Evolutionary conservation across 2,113 vertebrate species (phyloP), one percentile per base, ranked within the genome.

Genomic region (Scartelaos histophorus): DNA sequence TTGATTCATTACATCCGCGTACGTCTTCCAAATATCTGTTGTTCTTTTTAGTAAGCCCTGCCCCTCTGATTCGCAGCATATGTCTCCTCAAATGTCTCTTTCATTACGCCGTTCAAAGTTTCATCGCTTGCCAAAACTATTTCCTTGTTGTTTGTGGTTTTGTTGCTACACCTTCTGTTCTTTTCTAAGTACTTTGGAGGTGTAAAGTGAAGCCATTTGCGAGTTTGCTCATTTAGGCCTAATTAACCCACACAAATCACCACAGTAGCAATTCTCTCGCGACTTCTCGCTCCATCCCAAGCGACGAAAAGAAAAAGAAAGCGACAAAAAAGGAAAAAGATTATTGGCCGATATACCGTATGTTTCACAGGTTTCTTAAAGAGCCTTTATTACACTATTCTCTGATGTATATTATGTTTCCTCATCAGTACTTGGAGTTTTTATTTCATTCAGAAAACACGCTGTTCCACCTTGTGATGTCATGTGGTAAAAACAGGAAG

Each of bases 101-200:
- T 82, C 29, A 58, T 75, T 34, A 62, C 82, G 80, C 86, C 67
- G 78, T 81, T 85, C 75, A 70, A 72, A 76, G 67, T 73, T 51
- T 25, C 65, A 15, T 7, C 12, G 38, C 65, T 71, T 77, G 86
- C 82, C 80, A 88, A 77, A 82, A 81, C 71, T 74, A 54, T 80
- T 58, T 24, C 56, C 22, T 58, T 58, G 7, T 56, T 65, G 72
- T 53, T 56, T 65, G 72, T 47, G 29, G 68, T 82, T 49, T 83
- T 84, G 47, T 78, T 17, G 5, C 78, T 67, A 78, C 84, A 87
- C 85, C 85, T 85, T 88, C 78, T 89, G 88, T 82, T 88, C 73
- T 84, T 87, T 84, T 83, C 79, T 75, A 62, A 75, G 74, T 78
- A 79, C n/a, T 86, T 67, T 83, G 62, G 77, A 57, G 54, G 62